These are phyloP conservation scores for Magallana nippona DNA, from an alignment of 2,888 invertebrate species.

Conservation along the genomic window DNA sequence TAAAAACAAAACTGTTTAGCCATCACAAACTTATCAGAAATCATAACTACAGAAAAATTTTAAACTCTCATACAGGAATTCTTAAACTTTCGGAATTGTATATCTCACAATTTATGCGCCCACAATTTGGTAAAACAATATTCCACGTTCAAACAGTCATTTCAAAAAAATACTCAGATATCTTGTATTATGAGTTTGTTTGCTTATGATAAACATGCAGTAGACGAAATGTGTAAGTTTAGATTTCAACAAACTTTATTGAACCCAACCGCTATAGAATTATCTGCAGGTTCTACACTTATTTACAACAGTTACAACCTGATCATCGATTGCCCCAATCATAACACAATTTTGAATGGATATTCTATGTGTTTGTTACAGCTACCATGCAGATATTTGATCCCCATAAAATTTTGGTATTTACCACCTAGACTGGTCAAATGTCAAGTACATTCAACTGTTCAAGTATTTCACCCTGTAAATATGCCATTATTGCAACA, in stretches of 20 bases:
- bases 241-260: not conserved
- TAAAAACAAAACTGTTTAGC: conserved; percentile 43
- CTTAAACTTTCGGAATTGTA: no score
- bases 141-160: no score
- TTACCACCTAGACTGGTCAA: conserved; percentile 10
- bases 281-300: not conserved
- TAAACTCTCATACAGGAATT: no score
- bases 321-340: conserved; percentile 25
- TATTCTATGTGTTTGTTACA: conserved; percentile 37
- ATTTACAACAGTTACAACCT: conserved; percentile 16
- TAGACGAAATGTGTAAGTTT: not conserved
- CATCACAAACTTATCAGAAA: conserved; percentile 3
- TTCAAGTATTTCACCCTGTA: conserved; percentile 42
- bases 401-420: not conserved
- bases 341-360: conserved; percentile 17
- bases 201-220: not conserved
- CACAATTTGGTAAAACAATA: no score
- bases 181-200: conserved; percentile 21
- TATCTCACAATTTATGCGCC: no score
- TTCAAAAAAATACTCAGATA: no score
- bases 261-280: not conserved
- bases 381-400: conserved; percentile 5
- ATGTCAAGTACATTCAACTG: conserved; percentile 6
- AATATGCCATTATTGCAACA: conserved; percentile 47
- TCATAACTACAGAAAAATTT: no score